These are phyloP conservation scores for Loripinus fragilis DNA, from an alignment of 2,888 invertebrate species.

Conservation along the genomic window DNA sequence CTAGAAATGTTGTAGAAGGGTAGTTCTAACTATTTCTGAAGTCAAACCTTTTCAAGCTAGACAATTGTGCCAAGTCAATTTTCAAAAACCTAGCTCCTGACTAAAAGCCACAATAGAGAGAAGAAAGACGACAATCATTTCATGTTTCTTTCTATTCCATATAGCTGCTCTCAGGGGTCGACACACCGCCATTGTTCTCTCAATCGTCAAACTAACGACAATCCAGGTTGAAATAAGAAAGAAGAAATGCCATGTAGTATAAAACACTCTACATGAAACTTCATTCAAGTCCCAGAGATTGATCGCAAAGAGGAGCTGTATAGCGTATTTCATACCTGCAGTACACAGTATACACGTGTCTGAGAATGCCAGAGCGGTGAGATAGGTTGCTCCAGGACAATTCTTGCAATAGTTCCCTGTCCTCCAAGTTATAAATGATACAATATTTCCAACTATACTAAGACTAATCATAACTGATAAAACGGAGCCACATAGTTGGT, in stretches of 20 bases:
- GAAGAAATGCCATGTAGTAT: conserved; percentile 6
- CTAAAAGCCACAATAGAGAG: not conserved
- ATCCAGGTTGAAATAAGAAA: conserved; percentile 2
- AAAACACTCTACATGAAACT: not conserved
- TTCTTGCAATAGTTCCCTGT: not conserved
- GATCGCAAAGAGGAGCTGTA: not conserved
- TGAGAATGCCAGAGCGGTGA: not conserved
- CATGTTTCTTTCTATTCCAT: not conserved
- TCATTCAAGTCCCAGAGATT: conserved; percentile 7
- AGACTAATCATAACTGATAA: not conserved
- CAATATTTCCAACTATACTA: not conserved
- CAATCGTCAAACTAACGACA: not conserved
- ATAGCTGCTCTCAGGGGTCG: not conserved
- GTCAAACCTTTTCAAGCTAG: too few species aligned
- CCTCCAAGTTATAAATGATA: not conserved
- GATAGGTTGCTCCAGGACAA: not conserved
- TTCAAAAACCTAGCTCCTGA: too few species aligned
- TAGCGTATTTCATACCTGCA: not conserved
- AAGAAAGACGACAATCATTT: not conserved
- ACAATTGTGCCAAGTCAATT: too few species aligned
- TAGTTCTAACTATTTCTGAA: too few species aligned
- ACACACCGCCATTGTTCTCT: not conserved
- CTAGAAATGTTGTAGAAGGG: too few species aligned
- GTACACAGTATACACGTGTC: not conserved
- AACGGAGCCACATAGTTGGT: not conserved